Evolutionary conservation across 2,797 vertebrate genomes (phyloP).

Genomic region (Phalanger gymnotis): DNA sequence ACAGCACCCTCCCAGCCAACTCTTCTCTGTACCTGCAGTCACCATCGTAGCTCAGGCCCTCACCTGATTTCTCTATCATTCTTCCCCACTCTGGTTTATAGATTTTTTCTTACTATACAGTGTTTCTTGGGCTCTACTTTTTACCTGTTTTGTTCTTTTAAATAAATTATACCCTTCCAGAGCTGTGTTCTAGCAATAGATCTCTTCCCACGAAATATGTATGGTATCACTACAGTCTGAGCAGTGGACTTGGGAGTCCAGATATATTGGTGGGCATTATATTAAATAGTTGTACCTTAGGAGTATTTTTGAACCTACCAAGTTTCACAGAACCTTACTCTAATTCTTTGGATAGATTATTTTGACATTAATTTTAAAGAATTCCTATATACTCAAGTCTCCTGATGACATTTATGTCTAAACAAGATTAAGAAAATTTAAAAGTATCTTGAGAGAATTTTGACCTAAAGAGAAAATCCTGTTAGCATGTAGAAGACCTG

Average conservation of each 20-base stretch:
- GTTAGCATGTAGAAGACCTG: not conserved
- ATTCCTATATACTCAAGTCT: not conserved
- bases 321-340: not conserved
- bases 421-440: not conserved
- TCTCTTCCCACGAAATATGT: not conserved
- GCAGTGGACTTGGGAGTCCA: not conserved
- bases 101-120: not conserved
- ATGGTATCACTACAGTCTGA: not conserved
- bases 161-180: not conserved
- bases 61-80: too few relatives aligned
- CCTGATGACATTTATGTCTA: not conserved
- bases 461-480: not conserved
- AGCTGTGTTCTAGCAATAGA: not conserved
- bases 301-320: not conserved
- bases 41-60: too few relatives aligned
- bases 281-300: not conserved
- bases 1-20: not conserved
- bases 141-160: not conserved
- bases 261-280: not conserved
- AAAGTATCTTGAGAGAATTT: not conserved
- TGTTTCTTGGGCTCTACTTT: not conserved
- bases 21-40: too few relatives aligned
- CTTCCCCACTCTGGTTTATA: not conserved
- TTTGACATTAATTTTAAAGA: conserved; percentile 17
- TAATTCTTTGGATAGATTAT: conserved; percentile 28